Evolutionary conservation across 37 sponge, comb jelly and placozoan species (phyloP).

Genomic region (Agelas oroides): DNA sequence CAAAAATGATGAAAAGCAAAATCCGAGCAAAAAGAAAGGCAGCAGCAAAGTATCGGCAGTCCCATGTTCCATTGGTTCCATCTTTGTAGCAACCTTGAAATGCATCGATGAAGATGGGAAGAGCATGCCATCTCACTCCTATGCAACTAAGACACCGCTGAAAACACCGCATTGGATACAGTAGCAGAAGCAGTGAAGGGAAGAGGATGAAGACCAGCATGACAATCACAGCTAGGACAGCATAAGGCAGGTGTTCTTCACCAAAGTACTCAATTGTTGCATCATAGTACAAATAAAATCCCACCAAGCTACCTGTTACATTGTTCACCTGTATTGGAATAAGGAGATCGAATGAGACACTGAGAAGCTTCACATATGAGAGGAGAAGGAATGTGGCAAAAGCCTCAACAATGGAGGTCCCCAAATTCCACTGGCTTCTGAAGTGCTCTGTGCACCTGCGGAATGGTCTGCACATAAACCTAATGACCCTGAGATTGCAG

Average conservation of each 20-base stretch:
- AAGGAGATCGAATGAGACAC: conserved; percentile 53
- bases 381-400: conserved; percentile 69
- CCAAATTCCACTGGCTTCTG: conserved; percentile 31
- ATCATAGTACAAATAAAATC: conserved; percentile 22
- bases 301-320: neutral
- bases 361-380: conserved; percentile 61
- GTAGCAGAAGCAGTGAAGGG: conserved; percentile 48
- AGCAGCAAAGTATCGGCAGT: conserved; percentile 58
- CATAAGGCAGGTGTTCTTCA: conserved; percentile 53
- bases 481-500: neutral
- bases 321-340: conserved; percentile 21
- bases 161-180: conserved; percentile 10
- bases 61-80: conserved; percentile 35
- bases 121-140: neutral
- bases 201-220: conserved; percentile 27
- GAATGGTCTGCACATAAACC: conserved; percentile 27
- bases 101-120: conserved; percentile 42
- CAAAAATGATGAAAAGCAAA: conserved; percentile 13
- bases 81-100: conserved; percentile 79
- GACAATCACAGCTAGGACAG: conserved; percentile 20
- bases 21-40: conserved; percentile 42
- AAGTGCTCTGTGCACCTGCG: neutral
- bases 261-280: conserved; percentile 58
- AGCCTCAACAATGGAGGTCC: conserved; percentile 51
- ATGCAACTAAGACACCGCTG: neutral